These are phyloP conservation scores for Hypena proboscidalis DNA, from an alignment of 2,888 invertebrate genomes.

Conservation along the genomic window DNA sequence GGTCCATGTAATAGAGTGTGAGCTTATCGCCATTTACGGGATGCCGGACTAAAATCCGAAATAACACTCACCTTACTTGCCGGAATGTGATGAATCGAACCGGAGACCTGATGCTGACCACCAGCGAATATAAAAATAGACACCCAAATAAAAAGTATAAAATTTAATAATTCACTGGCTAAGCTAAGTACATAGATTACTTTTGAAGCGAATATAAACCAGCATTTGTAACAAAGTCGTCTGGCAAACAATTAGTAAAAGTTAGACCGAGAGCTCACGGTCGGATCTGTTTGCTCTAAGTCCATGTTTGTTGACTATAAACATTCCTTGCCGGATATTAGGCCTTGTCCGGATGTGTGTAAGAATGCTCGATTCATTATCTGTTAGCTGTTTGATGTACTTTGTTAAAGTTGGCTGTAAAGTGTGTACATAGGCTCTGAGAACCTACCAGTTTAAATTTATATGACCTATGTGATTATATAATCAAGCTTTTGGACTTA, in stretches of 20 bases:
- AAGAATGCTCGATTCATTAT: slow-evolving; percentile 58
- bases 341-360: slow-evolving; percentile 71
- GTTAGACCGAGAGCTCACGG: slow-evolving; percentile 60
- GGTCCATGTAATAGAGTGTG: no score
- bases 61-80: no score
- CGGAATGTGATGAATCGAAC: no score
- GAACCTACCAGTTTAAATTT: background rate
- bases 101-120: no score
- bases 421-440: slow-evolving; percentile 18
- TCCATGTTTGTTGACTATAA: slow-evolving; percentile 72
- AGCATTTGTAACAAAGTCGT: slow-evolving; percentile 64
- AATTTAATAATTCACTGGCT: no score
- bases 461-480: no score
- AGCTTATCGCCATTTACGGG: no score
- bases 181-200: slow-evolving; percentile 41
- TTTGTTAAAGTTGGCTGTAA: slow-evolving; percentile 26
- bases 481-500: slow-evolving; percentile 16
- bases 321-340: slow-evolving; percentile 78
- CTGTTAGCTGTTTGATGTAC: slow-evolving; percentile 49
- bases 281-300: slow-evolving; percentile 67
- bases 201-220: slow-evolving; percentile 50
- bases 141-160: no score
- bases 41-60: no score
- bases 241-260: slow-evolving; percentile 69
- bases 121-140: no score